These are phyloP conservation scores for Ectemnius lituratus DNA, from an alignment of 2,888 invertebrate species.

Conservation along the genomic window DNA sequence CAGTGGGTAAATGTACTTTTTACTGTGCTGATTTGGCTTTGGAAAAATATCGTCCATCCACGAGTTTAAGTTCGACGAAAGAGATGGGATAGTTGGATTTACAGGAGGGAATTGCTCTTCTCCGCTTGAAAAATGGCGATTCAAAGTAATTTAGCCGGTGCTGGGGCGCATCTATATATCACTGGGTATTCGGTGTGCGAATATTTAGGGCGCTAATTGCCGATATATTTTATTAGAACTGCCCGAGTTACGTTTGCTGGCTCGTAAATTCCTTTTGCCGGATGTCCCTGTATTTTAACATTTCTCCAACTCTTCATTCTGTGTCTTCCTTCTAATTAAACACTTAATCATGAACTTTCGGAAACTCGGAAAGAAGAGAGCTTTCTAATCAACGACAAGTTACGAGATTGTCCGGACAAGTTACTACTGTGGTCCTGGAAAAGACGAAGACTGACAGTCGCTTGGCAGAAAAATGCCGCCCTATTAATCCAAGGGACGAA, in stretches of 20 bases:
- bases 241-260: slow-evolving; percentile 63
- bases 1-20: too few relatives aligned
- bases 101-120: slow-evolving; percentile 47
- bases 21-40: too few relatives aligned
- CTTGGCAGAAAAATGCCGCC: slow-evolving; percentile 45
- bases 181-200: slow-evolving; percentile 72
- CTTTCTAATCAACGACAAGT: neutral
- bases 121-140: slow-evolving; percentile 73
- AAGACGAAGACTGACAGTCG: neutral
- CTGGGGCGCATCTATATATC: slow-evolving; percentile 70
- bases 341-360: slow-evolving; percentile 49
- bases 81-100: slow-evolving; percentile 12
- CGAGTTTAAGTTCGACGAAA: neutral
- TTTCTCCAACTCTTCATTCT: slow-evolving; percentile 43
- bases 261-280: slow-evolving; percentile 74
- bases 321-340: slow-evolving; percentile 71
- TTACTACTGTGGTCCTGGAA: neutral
- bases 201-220: slow-evolving; percentile 77
- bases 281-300: slow-evolving; percentile 73
- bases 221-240: slow-evolving; percentile 76
- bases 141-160: slow-evolving; percentile 73
- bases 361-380: slow-evolving; percentile 37
- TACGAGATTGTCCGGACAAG: neutral
- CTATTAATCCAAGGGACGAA: slow-evolving; percentile 55
- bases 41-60: too few relatives aligned